A percentile compares a stretch with the other conserved stretches of the same genome.
Evolutionary conservation across 2,113 vertebrate genomes (phyloP).

Genomic region (Sialia sialis): DNA sequence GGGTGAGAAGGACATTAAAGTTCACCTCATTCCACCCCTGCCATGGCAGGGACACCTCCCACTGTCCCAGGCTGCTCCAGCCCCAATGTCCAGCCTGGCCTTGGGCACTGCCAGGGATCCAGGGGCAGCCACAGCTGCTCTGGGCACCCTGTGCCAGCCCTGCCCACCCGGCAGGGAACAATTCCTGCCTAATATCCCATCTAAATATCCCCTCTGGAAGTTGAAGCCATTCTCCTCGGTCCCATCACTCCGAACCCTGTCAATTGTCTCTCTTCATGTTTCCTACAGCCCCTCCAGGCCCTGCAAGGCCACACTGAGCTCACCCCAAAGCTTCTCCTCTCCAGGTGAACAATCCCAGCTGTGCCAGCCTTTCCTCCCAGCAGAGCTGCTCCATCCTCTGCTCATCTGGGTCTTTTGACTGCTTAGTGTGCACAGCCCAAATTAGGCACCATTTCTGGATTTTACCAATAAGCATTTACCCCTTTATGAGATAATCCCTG

Average conservation of each 20-base stretch:
- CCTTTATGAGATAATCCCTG: background rate
- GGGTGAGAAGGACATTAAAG: background rate
- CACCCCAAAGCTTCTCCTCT: background rate
- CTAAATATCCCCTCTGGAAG: background rate
- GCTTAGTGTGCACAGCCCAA: fast-evolving
- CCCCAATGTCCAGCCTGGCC: background rate
- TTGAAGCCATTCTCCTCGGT: background rate
- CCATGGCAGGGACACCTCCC: background rate
- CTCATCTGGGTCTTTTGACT: background rate
- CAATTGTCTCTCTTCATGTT: background rate
- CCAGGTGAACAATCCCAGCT: background rate
- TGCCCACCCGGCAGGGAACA: fast-evolving
- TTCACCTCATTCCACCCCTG: fast-evolving
- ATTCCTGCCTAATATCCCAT: background rate
- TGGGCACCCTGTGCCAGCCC: background rate
- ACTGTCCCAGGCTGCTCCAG: background rate
- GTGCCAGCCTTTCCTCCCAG: background rate
- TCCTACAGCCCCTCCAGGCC: fast-evolving
- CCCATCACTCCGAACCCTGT: background rate
- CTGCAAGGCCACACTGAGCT: background rate
- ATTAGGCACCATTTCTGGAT: background rate
- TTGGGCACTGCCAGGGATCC: background rate
- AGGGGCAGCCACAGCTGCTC: background rate
- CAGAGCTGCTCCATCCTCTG: background rate
- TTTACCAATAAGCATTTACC: background rate